phyloP scores from a whole-genome alignment of 2,113 vertebrate genomes.

The Perca fluviatilis region DNA sequence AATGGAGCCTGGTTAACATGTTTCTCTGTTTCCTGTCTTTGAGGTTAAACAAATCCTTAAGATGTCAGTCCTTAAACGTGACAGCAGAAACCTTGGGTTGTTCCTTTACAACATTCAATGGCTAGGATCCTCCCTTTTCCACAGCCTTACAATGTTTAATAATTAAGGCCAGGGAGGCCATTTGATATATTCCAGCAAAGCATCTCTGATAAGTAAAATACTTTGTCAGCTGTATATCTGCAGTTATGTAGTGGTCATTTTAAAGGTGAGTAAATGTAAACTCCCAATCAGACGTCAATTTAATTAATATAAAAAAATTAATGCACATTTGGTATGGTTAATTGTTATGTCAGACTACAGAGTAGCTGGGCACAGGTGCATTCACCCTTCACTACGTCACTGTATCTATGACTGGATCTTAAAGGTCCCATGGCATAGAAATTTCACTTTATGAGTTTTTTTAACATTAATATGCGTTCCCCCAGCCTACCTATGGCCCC shows the following conservation, averaged over 20 bases:
- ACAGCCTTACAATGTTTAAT: conserved; percentile 16
- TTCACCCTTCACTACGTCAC: neutral
- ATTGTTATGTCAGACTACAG: too few relatives aligned
- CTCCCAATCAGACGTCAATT: neutral
- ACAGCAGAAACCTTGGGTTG: neutral
- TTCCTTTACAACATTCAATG: neutral
- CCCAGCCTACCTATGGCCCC: too few relatives aligned
- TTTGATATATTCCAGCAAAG: conserved; percentile 20
- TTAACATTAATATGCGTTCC: too few relatives aligned
- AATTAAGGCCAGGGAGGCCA: conserved; percentile 13
- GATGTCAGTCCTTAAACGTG: neutral
- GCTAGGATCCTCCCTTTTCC: neutral
- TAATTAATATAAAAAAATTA: neutral
- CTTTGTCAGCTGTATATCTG: neutral
- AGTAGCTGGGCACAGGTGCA: neutral
- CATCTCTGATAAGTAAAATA: conserved; percentile 2
- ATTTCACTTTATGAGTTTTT: too few relatives aligned
- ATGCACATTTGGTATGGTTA: neutral
- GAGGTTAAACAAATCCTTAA: neutral
- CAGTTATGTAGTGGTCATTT: neutral
- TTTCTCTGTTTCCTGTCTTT: neutral
- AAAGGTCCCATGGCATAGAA: too few relatives aligned
- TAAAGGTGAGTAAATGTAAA: neutral
- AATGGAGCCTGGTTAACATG: neutral
- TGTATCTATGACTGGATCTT: neutral